These are phyloP conservation scores for Oenanthe melanoleuca DNA, from an alignment of 2,113 vertebrate genomes.

Conservation along the genomic window DNA sequence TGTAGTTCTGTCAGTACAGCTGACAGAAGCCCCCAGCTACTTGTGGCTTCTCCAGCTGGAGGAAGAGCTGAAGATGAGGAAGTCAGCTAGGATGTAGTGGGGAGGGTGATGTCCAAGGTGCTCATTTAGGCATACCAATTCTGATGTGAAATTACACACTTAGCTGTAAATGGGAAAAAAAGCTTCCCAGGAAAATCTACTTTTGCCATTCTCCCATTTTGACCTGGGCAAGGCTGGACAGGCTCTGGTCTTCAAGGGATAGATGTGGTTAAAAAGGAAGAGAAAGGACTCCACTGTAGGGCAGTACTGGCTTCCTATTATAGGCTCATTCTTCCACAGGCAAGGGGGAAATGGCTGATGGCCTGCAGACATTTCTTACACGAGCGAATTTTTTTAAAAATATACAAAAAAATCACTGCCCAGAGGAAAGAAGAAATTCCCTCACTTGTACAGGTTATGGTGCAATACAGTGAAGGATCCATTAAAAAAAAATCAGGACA, in stretches of 20 bases:
- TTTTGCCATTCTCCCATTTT: background rate
- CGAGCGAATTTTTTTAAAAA: background rate
- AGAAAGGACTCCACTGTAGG: background rate
- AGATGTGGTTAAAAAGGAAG: background rate
- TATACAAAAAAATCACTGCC: background rate
- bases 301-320: background rate
- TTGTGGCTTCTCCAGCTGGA: background rate
- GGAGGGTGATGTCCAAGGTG: background rate
- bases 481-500: background rate
- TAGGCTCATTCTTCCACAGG: background rate
- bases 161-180: background rate
- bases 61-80: background rate
- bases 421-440: background rate
- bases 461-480: background rate
- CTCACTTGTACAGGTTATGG: background rate
- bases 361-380: background rate
- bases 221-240: background rate
- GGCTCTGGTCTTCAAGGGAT: background rate
- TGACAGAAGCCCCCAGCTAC: background rate
- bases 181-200: background rate
- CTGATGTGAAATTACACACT: background rate
- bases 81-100: background rate
- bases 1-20: background rate
- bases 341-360: background rate
- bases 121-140: background rate